Base-by-base conservation (phyloP, 2,888 invertebrate species). In the Hydriomena furcata region DNA sequence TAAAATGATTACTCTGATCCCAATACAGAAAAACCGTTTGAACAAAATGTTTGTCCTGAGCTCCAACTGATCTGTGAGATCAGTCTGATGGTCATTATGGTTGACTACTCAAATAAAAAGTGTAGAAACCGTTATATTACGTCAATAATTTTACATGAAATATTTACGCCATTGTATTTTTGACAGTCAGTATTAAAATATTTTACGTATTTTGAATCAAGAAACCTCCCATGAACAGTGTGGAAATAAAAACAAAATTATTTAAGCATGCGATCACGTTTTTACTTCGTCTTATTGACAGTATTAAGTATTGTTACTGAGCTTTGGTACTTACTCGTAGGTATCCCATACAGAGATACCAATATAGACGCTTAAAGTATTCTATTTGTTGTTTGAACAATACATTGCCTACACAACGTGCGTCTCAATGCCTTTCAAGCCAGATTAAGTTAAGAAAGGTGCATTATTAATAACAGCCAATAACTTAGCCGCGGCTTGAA, bases 391-490 rank as follows among this genome's bases (percentile, higher is more conserved):
- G 65, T 70, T 68, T 69, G 73, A 81, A 87, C 87, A 87, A 87
- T 82, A 68, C 76, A 73, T 79, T 68, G 79, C 66, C 76, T 76
- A 74, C 79, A 79, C 83, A 82, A 84, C 79, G 74, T 70, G 71
- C 75, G 76, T 79, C 82, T 85, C 84, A 78, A 84, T 79, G 81
- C 83, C 76, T 85, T 81, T 85, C 83, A 84, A 89, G 87, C 85
- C 87, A 83, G 89, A 89, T 89, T 88, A 89, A 84, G 83, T 86
- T 83, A 84, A 80, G 82, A 84, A 85, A 85, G 83, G 77, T 78
- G 73, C 73, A 74, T 88, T 89, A 86, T 88, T 88, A 88, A 89
- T 88, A 89, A 84, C 84, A 73, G 75, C 82, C 88, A 86, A 89
- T 89, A 89, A 86, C 77, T 89, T 85, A 86, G 77, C 76, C 68